Percentiles rank a stretch among this genome's conserved stretches.
Evolutionary conservation across 2,113 vertebrate species (phyloP).

Genomic region (human (Homo sapiens)): GRCh38 chr6:80244501-80245000

Average conservation of each 20-base stretch:
- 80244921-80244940: constrained; percentile 26
- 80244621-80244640: constrained; percentile 65
- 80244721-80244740: constrained; percentile 81
- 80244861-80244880: constrained; percentile 63
- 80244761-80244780: constrained; percentile 83
- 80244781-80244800: constrained; percentile 78
- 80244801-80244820: constrained; percentile 57
- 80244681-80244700: constrained; percentile 75
- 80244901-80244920: constrained; percentile 39
- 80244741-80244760: constrained; percentile 81
- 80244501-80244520: background rate
- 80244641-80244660: constrained; percentile 74
- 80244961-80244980: constrained; percentile 38
- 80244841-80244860: constrained; percentile 72
- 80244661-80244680: constrained; percentile 80
- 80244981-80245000: background rate
- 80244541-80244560: constrained; percentile 57
- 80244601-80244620: constrained; percentile 60
- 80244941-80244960: background rate
- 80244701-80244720: constrained; percentile 79
- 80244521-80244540: constrained; percentile 49
- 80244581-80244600: constrained; percentile 29
- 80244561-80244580: background rate
- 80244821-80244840: constrained; percentile 73
- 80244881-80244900: constrained; percentile 40